Evolutionary conservation across 2,888 invertebrate genomes (phyloP).

Genomic region (Seira sanloemensis): DNA sequence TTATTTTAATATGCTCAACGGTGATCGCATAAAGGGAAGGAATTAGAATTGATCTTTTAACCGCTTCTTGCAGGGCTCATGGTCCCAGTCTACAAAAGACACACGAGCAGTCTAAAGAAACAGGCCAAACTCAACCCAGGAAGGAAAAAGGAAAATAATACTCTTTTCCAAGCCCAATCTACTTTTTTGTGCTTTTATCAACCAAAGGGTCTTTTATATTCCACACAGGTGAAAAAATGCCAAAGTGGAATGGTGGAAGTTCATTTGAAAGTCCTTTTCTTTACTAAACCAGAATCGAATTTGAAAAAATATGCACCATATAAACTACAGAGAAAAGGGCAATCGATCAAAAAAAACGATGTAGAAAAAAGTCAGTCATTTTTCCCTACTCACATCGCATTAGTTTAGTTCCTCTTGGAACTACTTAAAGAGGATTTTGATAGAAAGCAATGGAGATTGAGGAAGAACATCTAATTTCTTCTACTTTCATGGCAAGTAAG

Average conservation of each 20-base stretch:
- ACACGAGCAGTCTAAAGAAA: too few relatives aligned
- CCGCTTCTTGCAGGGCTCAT: background rate
- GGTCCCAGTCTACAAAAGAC: too few relatives aligned
- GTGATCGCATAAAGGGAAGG: too few relatives aligned
- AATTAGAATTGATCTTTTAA: background rate
- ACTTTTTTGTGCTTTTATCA: too few relatives aligned
- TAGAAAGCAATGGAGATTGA: background rate
- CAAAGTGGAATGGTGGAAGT: too few relatives aligned
- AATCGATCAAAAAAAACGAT: conserved; percentile 22
- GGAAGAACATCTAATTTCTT: background rate
- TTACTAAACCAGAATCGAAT: background rate
- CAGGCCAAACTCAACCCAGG: too few relatives aligned
- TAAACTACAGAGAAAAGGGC: conserved; percentile 70
- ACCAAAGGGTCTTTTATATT: too few relatives aligned
- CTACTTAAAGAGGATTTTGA: background rate
- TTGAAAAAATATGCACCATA: background rate
- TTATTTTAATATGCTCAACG: too few relatives aligned
- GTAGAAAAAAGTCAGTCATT: background rate
- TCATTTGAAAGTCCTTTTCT: background rate
- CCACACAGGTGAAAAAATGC: background rate
- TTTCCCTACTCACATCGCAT: background rate
- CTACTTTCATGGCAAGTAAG: background rate
- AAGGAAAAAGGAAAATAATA: too few relatives aligned
- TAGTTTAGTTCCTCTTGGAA: background rate
- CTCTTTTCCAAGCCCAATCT: too few relatives aligned